A percentile compares a stretch with the other conserved stretches of the same genome.
Evolutionary conservation across 64 coral and sea anemone genomes (phyloP).

Genomic region (Catalaphyllia jardinei): DNA sequence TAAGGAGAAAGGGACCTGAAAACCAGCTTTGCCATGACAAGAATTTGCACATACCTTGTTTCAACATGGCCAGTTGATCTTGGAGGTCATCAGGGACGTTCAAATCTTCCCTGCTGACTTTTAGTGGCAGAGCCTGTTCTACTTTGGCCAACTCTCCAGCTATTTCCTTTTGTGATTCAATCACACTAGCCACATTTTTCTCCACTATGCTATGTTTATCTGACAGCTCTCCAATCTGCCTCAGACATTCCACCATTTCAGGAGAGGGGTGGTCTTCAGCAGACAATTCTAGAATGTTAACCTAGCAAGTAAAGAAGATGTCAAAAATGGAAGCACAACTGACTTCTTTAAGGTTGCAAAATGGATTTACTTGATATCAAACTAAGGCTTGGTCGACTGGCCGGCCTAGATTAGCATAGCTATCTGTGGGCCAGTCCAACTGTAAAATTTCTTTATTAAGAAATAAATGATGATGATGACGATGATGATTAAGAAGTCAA

Average conservation of each 20-base stretch:
- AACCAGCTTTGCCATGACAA: too few species aligned
- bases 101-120: conserved; percentile 61
- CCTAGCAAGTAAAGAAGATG: background rate
- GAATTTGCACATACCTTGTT: conserved; percentile 55
- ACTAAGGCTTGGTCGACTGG: too few species aligned
- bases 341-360: too few species aligned
- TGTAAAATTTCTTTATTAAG: too few species aligned
- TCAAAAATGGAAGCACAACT: too few species aligned
- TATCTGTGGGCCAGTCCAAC: too few species aligned
- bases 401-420: too few species aligned
- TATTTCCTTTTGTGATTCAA: conserved; percentile 38
- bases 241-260: conserved; percentile 83
- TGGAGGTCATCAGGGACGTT: conserved; percentile 61
- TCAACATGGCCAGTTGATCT: conserved; percentile 62
- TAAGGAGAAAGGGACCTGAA: background rate
- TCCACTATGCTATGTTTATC: conserved; percentile 64
- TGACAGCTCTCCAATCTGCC: conserved; percentile 74
- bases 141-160: conserved; percentile 35
- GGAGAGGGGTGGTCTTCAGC: conserved; percentile 51
- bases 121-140: conserved; percentile 58
- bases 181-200: conserved; percentile 58
- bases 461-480: too few species aligned
- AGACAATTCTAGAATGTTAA: conserved; percentile 8
- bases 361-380: too few species aligned
- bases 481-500: too few species aligned